Evolutionary conservation across 2,888 invertebrate genomes (phyloP).

Genomic region (Troilus luridus): DNA sequence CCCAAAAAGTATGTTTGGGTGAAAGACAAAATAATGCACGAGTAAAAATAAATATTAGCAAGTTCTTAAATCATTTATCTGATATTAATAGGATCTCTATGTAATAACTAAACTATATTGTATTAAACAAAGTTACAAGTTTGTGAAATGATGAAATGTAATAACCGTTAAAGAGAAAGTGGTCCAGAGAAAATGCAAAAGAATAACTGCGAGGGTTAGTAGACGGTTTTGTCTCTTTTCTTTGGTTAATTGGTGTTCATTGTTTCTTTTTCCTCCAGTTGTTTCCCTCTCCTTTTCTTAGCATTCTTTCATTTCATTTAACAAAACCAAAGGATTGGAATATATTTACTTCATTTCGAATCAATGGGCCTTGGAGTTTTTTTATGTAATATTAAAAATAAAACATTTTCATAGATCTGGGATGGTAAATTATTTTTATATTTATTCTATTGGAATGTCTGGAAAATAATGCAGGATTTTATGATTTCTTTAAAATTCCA

Average conservation of each 20-base stretch:
- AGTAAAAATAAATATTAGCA: too few relatives aligned
- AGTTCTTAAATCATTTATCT: too few relatives aligned
- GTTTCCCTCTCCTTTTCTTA: not conserved
- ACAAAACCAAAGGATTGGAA: not conserved
- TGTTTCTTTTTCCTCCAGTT: not conserved
- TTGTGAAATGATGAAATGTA: not conserved
- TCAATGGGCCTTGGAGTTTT: not conserved
- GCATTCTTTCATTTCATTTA: not conserved
- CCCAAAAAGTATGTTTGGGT: too few relatives aligned
- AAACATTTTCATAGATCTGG: not conserved
- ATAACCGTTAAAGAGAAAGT: conserved; percentile 12
- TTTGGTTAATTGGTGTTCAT: conserved; percentile 45
- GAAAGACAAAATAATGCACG: too few relatives aligned
- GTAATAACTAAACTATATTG: too few relatives aligned
- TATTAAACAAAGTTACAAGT: not conserved
- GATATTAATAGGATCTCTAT: too few relatives aligned
- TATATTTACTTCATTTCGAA: not conserved
- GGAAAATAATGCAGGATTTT: too few relatives aligned
- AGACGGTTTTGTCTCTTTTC: conserved; percentile 16
- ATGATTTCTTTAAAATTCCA: too few relatives aligned
- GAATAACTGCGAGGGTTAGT: not conserved
- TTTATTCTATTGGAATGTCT: too few relatives aligned
- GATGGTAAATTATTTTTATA: too few relatives aligned
- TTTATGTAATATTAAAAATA: too few relatives aligned
- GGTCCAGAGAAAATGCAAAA: not conserved